phyloP scores from a whole-genome alignment of 2,113 vertebrate species.

The Mellivora capensis region DNA sequence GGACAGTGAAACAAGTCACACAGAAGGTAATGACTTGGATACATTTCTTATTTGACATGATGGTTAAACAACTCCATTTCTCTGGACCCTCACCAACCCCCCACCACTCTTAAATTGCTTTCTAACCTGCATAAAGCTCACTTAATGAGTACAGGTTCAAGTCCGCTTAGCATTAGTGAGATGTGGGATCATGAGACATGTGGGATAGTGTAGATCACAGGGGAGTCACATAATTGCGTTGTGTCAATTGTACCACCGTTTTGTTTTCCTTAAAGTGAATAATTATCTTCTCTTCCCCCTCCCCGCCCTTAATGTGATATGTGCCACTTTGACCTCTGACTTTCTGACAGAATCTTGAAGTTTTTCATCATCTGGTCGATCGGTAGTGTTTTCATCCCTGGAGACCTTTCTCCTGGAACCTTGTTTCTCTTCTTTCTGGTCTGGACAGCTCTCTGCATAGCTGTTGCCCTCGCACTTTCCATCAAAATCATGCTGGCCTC shows the following conservation, averaged over 20 bases:
- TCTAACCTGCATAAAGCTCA: background rate
- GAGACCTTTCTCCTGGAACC: background rate
- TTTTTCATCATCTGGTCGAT: background rate
- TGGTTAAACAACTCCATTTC: background rate
- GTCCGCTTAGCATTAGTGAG: background rate
- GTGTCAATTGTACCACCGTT: background rate
- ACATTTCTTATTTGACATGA: background rate
- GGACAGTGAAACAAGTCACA: background rate
- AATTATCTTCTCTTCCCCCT: background rate
- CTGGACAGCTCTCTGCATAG: background rate
- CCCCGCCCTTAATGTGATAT: background rate
- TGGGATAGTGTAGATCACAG: background rate
- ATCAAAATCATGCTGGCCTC: background rate
- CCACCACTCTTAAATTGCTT: background rate
- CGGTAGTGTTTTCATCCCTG: background rate
- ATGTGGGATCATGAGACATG: background rate
- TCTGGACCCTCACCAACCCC: background rate
- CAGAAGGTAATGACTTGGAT: background rate
- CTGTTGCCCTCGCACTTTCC: background rate
- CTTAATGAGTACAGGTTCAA: background rate
- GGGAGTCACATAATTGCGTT: background rate
- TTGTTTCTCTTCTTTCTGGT: background rate
- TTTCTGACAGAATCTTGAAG: background rate
- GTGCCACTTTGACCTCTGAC: background rate
- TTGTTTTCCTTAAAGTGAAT: background rate